These are phyloP conservation scores for Zaprionus ghesquierei DNA, from an alignment of 1,140 invertebrate genomes.

Conservation along the genomic window DNA sequence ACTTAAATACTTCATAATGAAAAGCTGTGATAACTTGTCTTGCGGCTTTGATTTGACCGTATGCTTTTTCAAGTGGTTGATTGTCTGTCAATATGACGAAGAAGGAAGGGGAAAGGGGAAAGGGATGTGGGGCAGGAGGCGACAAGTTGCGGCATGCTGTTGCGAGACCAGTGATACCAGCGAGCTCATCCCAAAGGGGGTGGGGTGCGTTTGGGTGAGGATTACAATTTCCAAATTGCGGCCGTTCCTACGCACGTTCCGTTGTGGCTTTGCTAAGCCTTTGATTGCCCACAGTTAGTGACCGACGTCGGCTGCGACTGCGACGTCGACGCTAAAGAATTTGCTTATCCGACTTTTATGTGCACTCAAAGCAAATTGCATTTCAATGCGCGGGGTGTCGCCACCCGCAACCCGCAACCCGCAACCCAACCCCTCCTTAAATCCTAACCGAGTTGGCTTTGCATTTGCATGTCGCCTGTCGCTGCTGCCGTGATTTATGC, in stretches of 20 bases:
- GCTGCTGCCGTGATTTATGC: conserved; percentile 65
- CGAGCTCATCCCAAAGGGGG: neutral
- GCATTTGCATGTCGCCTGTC: conserved; percentile 65
- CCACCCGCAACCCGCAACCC: neutral
- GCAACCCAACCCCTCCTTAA: neutral
- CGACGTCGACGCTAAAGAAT: neutral
- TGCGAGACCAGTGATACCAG: neutral
- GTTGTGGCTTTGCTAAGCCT: conserved; percentile 66
- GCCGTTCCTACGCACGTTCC: conserved; percentile 53
- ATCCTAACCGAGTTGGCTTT: conserved; percentile 12
- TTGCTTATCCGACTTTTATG: conserved; percentile 48
- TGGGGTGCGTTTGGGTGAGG: neutral
- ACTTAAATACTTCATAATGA: conserved; percentile 80
- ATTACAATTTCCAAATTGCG: conserved; percentile 64
- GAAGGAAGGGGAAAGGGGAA: neutral
- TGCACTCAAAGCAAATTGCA: conserved; percentile 66
- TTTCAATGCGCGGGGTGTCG: conserved; percentile 53
- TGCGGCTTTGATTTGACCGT: conserved; percentile 68
- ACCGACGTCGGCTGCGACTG: neutral
- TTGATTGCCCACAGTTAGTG: conserved; percentile 59
- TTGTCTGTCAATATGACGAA: conserved; percentile 69
- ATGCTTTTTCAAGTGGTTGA: conserved; percentile 69
- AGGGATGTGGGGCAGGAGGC: too few species aligned
- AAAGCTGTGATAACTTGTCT: conserved; percentile 76
- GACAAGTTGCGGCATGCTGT: conserved; percentile 31